Evolutionary conservation across 1,140 invertebrate genomes (phyloP).

Genomic region (Centruroides vittatus): DNA sequence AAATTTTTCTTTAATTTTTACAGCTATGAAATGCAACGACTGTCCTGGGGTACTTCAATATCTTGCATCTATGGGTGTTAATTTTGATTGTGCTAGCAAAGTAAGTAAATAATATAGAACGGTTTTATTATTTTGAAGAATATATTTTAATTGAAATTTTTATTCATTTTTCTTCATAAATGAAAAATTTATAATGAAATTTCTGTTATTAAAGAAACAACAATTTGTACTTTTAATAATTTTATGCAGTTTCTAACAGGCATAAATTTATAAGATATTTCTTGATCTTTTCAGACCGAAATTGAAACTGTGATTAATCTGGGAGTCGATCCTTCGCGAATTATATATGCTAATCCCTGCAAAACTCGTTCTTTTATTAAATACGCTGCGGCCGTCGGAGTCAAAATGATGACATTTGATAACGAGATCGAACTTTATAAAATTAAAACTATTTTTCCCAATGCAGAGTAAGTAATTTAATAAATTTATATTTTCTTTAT

Average conservation of each 20-base stretch:
- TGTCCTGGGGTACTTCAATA: conserved; percentile 62
- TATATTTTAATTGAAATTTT: too few species aligned
- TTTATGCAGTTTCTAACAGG: too few species aligned
- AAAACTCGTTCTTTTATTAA: conserved; percentile 86
- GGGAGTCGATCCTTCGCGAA: conserved; percentile 60
- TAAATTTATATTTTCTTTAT: not conserved
- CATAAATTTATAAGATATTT: not conserved
- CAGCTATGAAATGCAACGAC: conserved; percentile 95
- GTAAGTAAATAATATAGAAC: conserved; percentile 28
- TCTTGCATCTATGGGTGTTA: conserved; percentile 66
- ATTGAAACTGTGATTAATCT: conserved; percentile 68
- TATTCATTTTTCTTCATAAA: too few species aligned
- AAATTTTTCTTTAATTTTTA: not conserved
- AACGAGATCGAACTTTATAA: conserved; percentile 88
- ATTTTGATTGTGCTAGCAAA: conserved; percentile 96
- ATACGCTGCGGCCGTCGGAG: conserved; percentile 58
- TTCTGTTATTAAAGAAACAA: too few species aligned
- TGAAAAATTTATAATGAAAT: too few species aligned
- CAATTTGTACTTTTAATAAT: not conserved
- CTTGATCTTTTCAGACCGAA: conserved; percentile 34
- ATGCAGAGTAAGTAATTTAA: conserved; percentile 38
- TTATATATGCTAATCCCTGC: conserved; percentile 96
- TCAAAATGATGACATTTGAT: conserved; percentile 88
- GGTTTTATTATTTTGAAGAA: too few species aligned
- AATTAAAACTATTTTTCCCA: conserved; percentile 64